These are phyloP conservation scores for Capromys pilorides DNA, from an alignment of 2,797 vertebrate species.

Conservation along the genomic window DNA sequence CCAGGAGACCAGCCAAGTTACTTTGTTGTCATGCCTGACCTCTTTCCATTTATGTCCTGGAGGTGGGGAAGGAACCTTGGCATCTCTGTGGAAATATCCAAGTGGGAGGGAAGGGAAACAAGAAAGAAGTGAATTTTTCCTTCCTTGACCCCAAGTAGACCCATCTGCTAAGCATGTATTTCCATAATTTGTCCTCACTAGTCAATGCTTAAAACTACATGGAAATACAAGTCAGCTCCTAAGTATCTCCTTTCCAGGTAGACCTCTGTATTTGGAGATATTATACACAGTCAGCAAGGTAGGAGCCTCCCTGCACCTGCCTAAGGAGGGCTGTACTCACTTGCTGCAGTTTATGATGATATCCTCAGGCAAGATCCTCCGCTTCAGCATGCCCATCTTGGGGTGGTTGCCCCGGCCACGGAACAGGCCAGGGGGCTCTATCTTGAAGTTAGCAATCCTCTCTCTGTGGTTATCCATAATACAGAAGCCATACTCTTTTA, in stretches of 20 bases:
- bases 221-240: background rate
- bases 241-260: background rate
- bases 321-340: slow-evolving; percentile 84
- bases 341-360: slow-evolving; percentile 99
- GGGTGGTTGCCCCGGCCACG: slow-evolving; percentile 96
- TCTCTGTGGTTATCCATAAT: slow-evolving; percentile 98
- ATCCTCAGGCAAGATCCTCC: slow-evolving; percentile 93
- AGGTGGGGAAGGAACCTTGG: slow-evolving; percentile 93
- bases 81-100: slow-evolving; percentile 88
- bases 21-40: slow-evolving; percentile 96
- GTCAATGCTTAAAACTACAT: background rate
- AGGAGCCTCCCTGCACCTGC: background rate
- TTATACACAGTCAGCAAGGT: background rate
- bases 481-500: slow-evolving; percentile 95
- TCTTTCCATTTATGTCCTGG: slow-evolving; percentile 96
- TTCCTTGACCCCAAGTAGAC: background rate
- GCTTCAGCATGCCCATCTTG: slow-evolving; percentile 97
- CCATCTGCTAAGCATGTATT: background rate
- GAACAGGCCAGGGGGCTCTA: slow-evolving; percentile 95
- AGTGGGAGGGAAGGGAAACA: slow-evolving; percentile 31
- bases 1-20: slow-evolving; percentile 98
- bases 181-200: background rate
- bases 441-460: slow-evolving; percentile 96
- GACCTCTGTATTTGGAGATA: background rate
- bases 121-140: slow-evolving; percentile 41